phyloP scores from a whole-genome alignment of 1,140 invertebrate species.

The Cephus cinctus region DNA sequence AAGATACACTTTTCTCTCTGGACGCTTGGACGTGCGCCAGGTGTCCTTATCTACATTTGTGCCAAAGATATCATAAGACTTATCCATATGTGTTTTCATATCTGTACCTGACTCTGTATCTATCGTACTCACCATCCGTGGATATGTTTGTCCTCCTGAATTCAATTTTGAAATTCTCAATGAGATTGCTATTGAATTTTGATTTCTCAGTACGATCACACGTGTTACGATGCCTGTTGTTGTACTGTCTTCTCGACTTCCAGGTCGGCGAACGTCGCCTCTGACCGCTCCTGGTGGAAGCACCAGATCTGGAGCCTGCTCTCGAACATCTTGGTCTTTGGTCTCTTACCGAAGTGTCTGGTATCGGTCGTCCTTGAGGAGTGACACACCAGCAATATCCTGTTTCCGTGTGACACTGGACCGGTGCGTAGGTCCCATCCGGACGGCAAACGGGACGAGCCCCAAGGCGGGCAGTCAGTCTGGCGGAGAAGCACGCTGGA shows the following conservation, averaged over 20 bases:
- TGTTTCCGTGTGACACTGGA: slow-evolving; percentile 78
- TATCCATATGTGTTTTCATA: no score
- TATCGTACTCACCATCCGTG: slow-evolving; percentile 38
- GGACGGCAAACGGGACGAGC: slow-evolving; percentile 67
- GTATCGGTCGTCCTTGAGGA: slow-evolving; percentile 73
- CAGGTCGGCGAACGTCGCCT: slow-evolving; percentile 41
- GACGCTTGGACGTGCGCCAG: no score
- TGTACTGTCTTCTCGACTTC: slow-evolving; percentile 42
- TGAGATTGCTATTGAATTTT: slow-evolving; percentile 78
- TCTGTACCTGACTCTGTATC: no score
- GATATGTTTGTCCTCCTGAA: slow-evolving; percentile 58
- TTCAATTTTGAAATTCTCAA: slow-evolving; percentile 80
- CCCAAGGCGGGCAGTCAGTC: slow-evolving; percentile 33
- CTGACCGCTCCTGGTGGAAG: slow-evolving; percentile 36
- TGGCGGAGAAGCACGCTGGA: slow-evolving; percentile 56
- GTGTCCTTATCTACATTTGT: no score
- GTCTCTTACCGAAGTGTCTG: slow-evolving; percentile 70
- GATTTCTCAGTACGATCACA: slow-evolving; percentile 74
- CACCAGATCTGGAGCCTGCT: slow-evolving; percentile 17
- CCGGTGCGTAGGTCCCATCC: slow-evolving; percentile 79
- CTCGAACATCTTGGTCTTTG: slow-evolving; percentile 67
- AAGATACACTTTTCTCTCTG: no score
- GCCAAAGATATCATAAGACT: no score
- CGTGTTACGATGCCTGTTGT: slow-evolving; percentile 39
- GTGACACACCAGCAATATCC: slow-evolving; percentile 86